Evolutionary conservation across 2,797 vertebrate genomes (phyloP), one percentile per base, ranked within the genome.

Genomic region (Enoplosus armatus): DNA sequence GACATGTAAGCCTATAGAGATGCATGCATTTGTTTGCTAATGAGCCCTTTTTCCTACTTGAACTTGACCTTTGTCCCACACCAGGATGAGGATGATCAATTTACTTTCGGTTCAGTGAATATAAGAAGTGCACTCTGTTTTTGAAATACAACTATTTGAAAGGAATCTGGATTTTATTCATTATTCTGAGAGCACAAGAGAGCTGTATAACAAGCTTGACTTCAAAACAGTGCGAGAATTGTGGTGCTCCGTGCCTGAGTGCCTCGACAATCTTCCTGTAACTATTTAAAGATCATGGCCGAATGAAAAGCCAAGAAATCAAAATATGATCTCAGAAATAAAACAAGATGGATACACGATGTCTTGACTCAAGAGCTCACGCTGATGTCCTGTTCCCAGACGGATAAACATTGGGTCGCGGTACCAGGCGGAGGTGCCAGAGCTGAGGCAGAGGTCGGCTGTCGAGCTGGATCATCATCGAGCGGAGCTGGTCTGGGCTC

Each of bases 401-500:
- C 95, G 97, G 85, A 99, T 99, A 92, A 99, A 99, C n/a, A 98
- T 99, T 26, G 98, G 98, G 58, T 93, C 94, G 45, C 96, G 96
- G 37, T 99, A 99, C 94, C 98, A 99, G 92, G 98, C 98, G 0
- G 98, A 99, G 92, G 97, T 99, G 66, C 98, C 98, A 2, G 94
- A 93, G 35, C 93, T 98, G 70, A 94, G 95, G 88, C 96, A 96
- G 82, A 93, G 94, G 8, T 86, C 95, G 1, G 94, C 95, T 63
- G 96, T 96, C 5, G 95, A 95, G 68, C 86, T 75, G 70, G 98
- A 99, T 87, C 95, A 93, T 43, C 96, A 98, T 87, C 95, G 95
- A 78, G 98, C 97, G 0, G 96, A 98, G 29, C 89, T 98, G 86
- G 95, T 99, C 79, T 99, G 97, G 97, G 94, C 94, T 75, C 98